Percentiles rank a stretch among this genome's conserved stretches.
Conservation (phyloP, 53 echinoderm and acorn worm species). For the Stichopus horrens region DNA sequence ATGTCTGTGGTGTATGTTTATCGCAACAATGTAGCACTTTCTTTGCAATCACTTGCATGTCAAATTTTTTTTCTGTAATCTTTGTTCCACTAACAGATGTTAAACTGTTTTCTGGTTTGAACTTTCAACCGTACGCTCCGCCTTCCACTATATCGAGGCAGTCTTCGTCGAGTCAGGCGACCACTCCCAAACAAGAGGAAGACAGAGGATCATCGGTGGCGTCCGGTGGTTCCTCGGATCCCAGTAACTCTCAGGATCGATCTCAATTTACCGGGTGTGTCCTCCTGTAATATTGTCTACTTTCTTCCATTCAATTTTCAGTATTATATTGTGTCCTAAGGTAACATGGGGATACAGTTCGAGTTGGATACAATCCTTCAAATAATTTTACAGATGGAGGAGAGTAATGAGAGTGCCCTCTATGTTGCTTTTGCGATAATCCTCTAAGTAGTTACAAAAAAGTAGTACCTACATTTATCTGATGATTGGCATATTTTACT, state of each 20-base stretch:
- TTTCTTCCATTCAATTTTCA: neutral
- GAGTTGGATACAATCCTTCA: too few relatives aligned
- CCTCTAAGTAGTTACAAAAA: too few relatives aligned
- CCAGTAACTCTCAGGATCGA: neutral
- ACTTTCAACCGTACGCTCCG: slow-evolving; percentile 84
- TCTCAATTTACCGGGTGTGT: neutral
- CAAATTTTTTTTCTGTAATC: neutral
- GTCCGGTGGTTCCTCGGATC: slow-evolving; percentile 55
- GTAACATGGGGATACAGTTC: too few relatives aligned
- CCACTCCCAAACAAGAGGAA: slow-evolving; percentile 42
- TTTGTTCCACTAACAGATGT: neutral
- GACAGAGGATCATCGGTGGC: slow-evolving; percentile 28
- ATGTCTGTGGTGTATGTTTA: too few relatives aligned
- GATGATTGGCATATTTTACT: too few relatives aligned
- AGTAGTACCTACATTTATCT: too few relatives aligned
- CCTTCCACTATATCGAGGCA: slow-evolving; percentile 42
- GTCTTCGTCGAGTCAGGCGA: slow-evolving; percentile 25
- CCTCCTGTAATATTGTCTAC: neutral
- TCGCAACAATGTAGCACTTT: too few relatives aligned
- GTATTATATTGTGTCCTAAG: neutral
- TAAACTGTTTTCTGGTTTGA: slow-evolving; percentile 76
- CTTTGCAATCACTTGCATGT: too few relatives aligned
- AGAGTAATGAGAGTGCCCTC: too few relatives aligned
- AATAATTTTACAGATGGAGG: too few relatives aligned
- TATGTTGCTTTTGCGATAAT: too few relatives aligned